Percentiles rank a stretch among this genome's conserved stretches.
Evolutionary conservation across 2,888 invertebrate genomes (phyloP).

Genomic region (Acanthacorydalis orientalis): DNA sequence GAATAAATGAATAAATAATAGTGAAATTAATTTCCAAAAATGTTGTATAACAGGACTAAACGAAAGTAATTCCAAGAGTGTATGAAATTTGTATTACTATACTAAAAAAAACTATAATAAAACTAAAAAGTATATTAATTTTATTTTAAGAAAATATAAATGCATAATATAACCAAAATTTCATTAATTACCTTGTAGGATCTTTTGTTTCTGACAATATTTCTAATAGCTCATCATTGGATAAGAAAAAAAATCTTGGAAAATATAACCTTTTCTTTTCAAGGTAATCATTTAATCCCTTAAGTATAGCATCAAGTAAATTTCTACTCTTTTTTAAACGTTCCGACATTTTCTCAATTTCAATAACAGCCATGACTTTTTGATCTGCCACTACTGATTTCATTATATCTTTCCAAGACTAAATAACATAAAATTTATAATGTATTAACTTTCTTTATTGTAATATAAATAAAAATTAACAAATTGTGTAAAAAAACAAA

Average conservation of each 20-base stretch:
- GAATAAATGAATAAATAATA: too few species aligned
- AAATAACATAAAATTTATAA: conserved; percentile 8
- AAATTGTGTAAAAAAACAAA: not conserved
- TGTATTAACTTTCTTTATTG: not conserved
- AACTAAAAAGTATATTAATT: not conserved
- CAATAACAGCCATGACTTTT: conserved; percentile 67
- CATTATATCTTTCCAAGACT: conserved; percentile 94
- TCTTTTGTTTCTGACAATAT: conserved; percentile 95
- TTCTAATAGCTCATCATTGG: conserved; percentile 87
- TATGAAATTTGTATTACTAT: not conserved
- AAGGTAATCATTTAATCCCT: conserved; percentile 82
- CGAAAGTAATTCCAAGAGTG: too few species aligned
- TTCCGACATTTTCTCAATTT: conserved; percentile 85
- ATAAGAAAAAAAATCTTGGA: conserved; percentile 91
- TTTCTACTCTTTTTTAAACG: conserved; percentile 75
- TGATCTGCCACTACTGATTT: conserved; percentile 60
- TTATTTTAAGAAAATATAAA: not conserved
- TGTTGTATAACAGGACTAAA: too few species aligned
- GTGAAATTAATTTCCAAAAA: too few species aligned
- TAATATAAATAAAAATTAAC: not conserved
- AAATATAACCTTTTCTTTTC: conserved; percentile 91
- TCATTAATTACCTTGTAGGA: conserved; percentile 67
- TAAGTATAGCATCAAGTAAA: conserved; percentile 77
- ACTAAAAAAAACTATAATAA: not conserved
- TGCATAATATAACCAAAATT: conserved; percentile 7